Base-by-base conservation (phyloP, 2,888 invertebrate species). In the Eulithis testata region DNA sequence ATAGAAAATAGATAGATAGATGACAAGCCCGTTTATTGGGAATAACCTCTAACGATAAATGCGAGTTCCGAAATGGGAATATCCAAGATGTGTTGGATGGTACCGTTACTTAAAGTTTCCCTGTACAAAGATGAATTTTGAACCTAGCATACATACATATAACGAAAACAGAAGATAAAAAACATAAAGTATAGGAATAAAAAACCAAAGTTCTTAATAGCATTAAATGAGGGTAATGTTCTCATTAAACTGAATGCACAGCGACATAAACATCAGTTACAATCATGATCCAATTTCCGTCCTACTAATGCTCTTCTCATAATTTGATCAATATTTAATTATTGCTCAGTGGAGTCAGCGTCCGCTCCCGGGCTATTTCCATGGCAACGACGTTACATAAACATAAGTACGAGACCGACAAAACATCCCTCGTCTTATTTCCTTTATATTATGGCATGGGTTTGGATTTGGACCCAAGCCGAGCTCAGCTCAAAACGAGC, bases 311-410 rank as follows among this genome's bases (percentile, higher is more conserved):
- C 12, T 49, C 45, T 51, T 27, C 60, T 53, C 44, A 61, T 68
- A 68, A 68, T 71, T 63, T 60, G 47, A 65, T 65, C 58, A 68
- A 68, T 58, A 72, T 65, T 57, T 60, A 66, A 64, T 65, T 44
- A 63, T 64, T 52, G 61, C 63, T 62, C 54, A 66, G 57, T 58
- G 52, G 59, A 56, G 55, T 58, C 63, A 70, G 76, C 78, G 81
- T 84, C 81, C 86, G 81, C 74, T 72, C 81, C 82, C 80, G 78
- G 81, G 74, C 75, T 66, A 82, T 89, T 80, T 81, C 82, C 80
- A 85, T 82, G 72, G 81, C 78, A 80, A 87, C 86, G 74, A 68
- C 71, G 72, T 68, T 67, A 74, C 73, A 70, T 71, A 60, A 69
- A 65, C 61, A 78, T 66, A 67, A 60, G 64, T 63, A 66, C 40